Base-by-base conservation (phyloP, 1,140 invertebrate species). In the Matsumurasca onukii region DNA sequence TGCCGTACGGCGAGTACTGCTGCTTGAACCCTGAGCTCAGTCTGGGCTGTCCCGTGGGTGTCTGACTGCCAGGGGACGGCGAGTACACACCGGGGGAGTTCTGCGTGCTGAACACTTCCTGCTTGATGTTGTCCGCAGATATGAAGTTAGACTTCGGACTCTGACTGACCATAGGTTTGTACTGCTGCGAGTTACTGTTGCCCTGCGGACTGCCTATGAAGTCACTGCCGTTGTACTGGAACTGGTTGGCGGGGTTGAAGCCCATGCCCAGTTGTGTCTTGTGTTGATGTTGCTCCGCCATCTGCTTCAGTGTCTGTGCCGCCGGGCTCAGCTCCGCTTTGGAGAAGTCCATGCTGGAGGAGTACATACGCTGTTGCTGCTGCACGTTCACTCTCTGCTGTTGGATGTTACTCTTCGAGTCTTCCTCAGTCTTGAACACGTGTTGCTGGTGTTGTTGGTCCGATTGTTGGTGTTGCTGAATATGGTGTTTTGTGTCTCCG, bases 241-340 rank as follows among this genome's bases (percentile, higher is more conserved):
- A 75, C 24, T 75, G 72, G 64, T 68, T 66, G 0, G 75, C 69
- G 0, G 79, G 77, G 57, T 78, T 82, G 67, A 80, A 83, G 0
- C 77, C 78, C 75, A 85, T 81, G 31, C 83, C 82, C 75, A 86
- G 82, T 71, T 86, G 86, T 69, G 85, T 88, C 77, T 92, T 94
- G 79, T 94, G 92, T 79, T 97, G 94, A 78, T 97, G 95, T 77
- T 97, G 94, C 76, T 97, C 94, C 2, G 95, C 95, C 94, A 97
- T 95, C 75, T 97, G 94, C 78, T 97, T 97, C 13, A 97, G 82
- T 0, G 94, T 97, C 80, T 96, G 93, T 1, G 95, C 94, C 0
- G 94, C 94, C 5, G 93, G 91, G 66, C 91, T 93, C 77, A 91
- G 84, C 75, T 92, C 90, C 66, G 59, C 73, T 69, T 74, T 72